These are phyloP conservation scores for Heliconius aoede DNA, from an alignment of 2,888 invertebrate species.

Conservation along the genomic window DNA sequence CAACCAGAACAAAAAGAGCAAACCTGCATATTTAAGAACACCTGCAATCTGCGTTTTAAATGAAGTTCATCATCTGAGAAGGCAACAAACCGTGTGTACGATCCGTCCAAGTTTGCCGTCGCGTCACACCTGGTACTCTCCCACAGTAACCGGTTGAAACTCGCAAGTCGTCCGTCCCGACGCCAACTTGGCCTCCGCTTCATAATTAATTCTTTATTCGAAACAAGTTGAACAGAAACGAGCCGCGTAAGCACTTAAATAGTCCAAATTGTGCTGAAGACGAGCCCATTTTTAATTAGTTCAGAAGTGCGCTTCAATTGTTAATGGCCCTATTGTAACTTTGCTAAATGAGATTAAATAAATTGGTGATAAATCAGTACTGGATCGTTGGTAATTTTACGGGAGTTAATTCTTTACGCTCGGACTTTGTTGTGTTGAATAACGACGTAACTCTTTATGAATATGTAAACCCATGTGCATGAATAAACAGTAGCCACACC, in stretches of 20 bases:
- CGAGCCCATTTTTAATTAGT: constrained; percentile 82
- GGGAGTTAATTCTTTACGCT: constrained; percentile 30
- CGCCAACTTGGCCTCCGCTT: constrained; percentile 74
- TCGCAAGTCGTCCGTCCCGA: constrained; percentile 69
- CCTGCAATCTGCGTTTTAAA: constrained; percentile 80
- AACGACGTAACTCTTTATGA: constrained; percentile 33
- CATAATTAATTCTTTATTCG: constrained; percentile 84
- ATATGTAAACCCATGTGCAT: constrained; percentile 34
- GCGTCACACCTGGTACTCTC: constrained; percentile 78
- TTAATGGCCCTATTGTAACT: constrained; percentile 75
- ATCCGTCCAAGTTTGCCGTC: constrained; percentile 68
- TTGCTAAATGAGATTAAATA: constrained; percentile 54
- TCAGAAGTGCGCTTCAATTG: constrained; percentile 75
- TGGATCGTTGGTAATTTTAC: constrained; percentile 40
- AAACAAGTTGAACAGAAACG: constrained; percentile 78
- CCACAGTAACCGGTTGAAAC: constrained; percentile 78
- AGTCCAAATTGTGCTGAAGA: constrained; percentile 79
- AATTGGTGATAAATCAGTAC: constrained; percentile 51
- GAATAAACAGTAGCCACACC: constrained; percentile 31
- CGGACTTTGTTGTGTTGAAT: constrained; percentile 29
- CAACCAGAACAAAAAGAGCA: constrained; percentile 30
- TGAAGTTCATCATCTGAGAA: constrained; percentile 79
- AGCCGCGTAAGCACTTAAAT: constrained; percentile 80
- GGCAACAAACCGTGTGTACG: constrained; percentile 79
- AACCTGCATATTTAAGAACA: constrained; percentile 57